Percentiles rank a stretch among this genome's conserved stretches.
phyloP scores from a whole-genome alignment of 1,140 invertebrate species.

The Diorhabda sublineata region DNA sequence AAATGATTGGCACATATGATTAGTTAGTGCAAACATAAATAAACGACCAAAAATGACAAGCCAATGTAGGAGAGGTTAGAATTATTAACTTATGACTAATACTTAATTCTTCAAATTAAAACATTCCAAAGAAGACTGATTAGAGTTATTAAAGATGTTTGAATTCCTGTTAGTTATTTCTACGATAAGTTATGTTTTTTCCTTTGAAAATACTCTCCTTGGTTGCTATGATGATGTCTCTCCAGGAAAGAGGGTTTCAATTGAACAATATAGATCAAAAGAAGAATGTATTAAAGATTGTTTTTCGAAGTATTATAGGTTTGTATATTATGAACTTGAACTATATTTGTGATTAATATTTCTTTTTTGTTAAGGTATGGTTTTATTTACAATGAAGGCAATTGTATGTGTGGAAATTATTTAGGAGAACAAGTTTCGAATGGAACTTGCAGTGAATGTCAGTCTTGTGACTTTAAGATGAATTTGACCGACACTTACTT shows the following conservation, averaged over 20 bases:
- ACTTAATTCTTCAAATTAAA: background rate
- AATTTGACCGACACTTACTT: constrained; percentile 35
- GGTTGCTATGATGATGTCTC: constrained; percentile 34
- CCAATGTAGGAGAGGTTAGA: background rate
- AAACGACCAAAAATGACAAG: background rate
- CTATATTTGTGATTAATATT: background rate
- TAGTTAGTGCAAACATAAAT: too few relatives aligned
- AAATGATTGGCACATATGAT: too few relatives aligned
- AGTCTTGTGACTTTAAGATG: constrained; percentile 25
- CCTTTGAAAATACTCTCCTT: constrained; percentile 25
- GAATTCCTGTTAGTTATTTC: constrained; percentile 3
- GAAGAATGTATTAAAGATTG: constrained; percentile 32
- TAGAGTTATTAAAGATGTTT: background rate
- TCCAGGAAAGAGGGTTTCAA: constrained; percentile 18
- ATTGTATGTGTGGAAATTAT: constrained; percentile 39
- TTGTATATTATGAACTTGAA: background rate
- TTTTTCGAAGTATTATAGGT: constrained; percentile 35
- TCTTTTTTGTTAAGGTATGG: constrained; percentile 19
- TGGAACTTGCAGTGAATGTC: constrained; percentile 30
- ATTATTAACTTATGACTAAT: background rate
- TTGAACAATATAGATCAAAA: constrained; percentile 19
- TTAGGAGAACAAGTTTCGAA: constrained; percentile 36
- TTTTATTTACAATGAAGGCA: constrained; percentile 22
- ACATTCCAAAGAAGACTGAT: constrained; percentile 13
- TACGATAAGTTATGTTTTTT: background rate